Conservation (phyloP, 1,140 invertebrate species). For the Drosophila melanica region DNA sequence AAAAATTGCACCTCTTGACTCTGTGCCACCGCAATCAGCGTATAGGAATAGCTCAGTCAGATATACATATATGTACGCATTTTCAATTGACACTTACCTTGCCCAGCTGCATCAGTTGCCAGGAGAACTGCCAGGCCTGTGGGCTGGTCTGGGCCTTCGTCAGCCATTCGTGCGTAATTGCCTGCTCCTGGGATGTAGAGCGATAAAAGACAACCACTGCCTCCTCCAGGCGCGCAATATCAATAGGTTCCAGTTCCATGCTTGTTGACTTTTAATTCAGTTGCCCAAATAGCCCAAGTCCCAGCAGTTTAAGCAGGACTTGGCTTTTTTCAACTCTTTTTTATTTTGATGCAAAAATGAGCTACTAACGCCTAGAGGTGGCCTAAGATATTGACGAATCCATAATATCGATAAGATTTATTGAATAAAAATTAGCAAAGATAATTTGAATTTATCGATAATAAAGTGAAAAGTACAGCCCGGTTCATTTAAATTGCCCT, state of each 20-base stretch:
- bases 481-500: background rate
- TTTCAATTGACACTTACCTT: slow-evolving; percentile 86
- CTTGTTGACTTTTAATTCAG: background rate
- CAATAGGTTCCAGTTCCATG: slow-evolving; percentile 65
- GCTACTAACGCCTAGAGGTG: slow-evolving; percentile 29
- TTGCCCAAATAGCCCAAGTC: slow-evolving; percentile 30
- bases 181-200: slow-evolving; percentile 85
- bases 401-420: background rate
- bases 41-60: background rate
- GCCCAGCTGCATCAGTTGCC: slow-evolving; percentile 91
- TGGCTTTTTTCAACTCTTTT: slow-evolving; percentile 30
- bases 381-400: background rate
- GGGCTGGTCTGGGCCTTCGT: slow-evolving; percentile 91
- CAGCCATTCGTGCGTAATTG: slow-evolving; percentile 92
- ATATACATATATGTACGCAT: background rate
- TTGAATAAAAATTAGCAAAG: background rate
- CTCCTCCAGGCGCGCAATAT: slow-evolving; percentile 75
- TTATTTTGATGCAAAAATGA: slow-evolving; percentile 44
- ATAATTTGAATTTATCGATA: background rate
- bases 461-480: background rate
- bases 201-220: slow-evolving; percentile 79
- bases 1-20: slow-evolving; percentile 95
- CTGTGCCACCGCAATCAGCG: slow-evolving; percentile 84
- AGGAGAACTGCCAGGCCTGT: slow-evolving; percentile 95
- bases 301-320: slow-evolving; percentile 38